phyloP scores from a whole-genome alignment of 2,113 vertebrate species.

The Marcusenius ussheri region DNA sequence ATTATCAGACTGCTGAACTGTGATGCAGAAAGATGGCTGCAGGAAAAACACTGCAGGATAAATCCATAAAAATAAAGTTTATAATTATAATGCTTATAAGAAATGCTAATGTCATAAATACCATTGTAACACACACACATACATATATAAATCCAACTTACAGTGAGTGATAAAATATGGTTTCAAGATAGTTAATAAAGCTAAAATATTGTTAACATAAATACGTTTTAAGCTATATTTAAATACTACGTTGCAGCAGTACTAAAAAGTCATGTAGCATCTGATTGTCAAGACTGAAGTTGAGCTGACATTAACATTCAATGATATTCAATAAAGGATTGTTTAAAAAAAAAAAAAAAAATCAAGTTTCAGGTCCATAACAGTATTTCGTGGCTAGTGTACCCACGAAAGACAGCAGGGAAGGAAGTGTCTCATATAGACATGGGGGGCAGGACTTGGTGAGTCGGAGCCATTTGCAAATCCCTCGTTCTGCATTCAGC shows the following conservation, averaged over 20 bases:
- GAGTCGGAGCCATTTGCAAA: neutral
- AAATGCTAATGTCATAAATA: neutral
- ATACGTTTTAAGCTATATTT: neutral
- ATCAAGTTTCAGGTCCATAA: neutral
- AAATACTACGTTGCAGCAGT: neutral
- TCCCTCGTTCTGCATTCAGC: neutral
- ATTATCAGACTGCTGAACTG: neutral
- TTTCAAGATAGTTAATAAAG: neutral
- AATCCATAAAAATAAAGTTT: neutral
- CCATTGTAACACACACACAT: neutral
- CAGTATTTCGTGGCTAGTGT: neutral
- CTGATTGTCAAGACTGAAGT: neutral
- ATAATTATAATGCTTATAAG: neutral
- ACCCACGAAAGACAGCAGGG: neutral
- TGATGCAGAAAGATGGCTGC: neutral
- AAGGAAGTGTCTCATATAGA: constrained; percentile 11
- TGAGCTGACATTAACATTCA: neutral
- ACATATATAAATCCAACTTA: neutral
- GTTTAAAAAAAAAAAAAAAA: neutral
- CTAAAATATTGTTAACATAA: neutral
- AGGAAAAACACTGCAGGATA: neutral
- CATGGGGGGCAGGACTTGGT: neutral
- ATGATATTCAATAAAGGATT: neutral
- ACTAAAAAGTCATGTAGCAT: neutral
- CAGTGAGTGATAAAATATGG: neutral